A percentile compares a stretch with the other conserved stretches of the same genome.
Evolutionary conservation across 30 jellyfish, hydroid and myxozoan genomes (phyloP).

Genomic region (Nemopilema nomurai): DNA sequence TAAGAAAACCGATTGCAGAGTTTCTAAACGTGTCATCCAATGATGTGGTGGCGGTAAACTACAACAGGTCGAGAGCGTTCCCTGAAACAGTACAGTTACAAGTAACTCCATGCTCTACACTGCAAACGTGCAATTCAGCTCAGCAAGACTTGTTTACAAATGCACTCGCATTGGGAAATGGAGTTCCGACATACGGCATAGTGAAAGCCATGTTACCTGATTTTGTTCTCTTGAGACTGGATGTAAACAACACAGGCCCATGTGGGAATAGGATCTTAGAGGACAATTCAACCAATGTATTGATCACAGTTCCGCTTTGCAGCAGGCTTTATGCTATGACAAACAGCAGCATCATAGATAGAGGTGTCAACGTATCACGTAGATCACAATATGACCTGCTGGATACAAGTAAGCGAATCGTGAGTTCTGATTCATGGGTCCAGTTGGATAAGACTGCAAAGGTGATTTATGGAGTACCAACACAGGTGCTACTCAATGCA

Average conservation of each 20-base stretch:
- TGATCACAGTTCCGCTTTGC: conserved; percentile 47
- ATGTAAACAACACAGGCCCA: conserved; percentile 5
- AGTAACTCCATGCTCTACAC: conserved; percentile 45
- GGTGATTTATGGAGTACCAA: conserved; percentile 75
- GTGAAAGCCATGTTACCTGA: conserved; percentile 34
- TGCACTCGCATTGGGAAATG: conserved; percentile 7
- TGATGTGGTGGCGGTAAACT: conserved; percentile 6
- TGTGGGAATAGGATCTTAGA: neutral
- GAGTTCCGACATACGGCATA: conserved; percentile 35
- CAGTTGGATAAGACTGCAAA: conserved; percentile 58
- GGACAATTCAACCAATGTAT: neutral
- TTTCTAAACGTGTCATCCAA: neutral
- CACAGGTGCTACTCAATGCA: conserved; percentile 32
- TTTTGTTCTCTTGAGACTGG: conserved; percentile 9
- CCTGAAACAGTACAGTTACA: conserved; percentile 37
- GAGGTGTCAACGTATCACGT: neutral
- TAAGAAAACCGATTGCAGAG: conserved; percentile 3
- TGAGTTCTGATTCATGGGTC: conserved; percentile 71
- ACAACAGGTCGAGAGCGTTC: conserved; percentile 26
- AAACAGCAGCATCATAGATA: neutral
- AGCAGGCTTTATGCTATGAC: conserved; percentile 26
- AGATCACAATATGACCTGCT: conserved; percentile 8
- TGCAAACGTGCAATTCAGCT: conserved; percentile 26
- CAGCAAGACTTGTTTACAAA: neutral
- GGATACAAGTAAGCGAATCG: neutral